phyloP scores from a whole-genome alignment of 2,888 invertebrate genomes.

The Microchrysa polita region DNA sequence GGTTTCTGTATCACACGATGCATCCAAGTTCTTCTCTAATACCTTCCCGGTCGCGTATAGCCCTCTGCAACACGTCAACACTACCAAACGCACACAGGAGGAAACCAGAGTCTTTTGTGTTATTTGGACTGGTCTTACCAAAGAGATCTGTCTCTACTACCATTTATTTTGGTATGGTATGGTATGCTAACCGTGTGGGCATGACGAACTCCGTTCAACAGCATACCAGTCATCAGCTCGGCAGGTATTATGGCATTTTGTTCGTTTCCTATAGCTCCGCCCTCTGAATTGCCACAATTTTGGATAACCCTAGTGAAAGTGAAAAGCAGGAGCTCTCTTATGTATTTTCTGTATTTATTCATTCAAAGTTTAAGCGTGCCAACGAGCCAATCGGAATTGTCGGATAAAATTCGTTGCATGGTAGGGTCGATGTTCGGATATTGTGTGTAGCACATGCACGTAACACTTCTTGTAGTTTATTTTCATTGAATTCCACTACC shows the following conservation, averaged over 20 bases:
- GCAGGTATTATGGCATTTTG: background rate
- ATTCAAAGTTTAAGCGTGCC: background rate
- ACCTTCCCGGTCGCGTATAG: slow-evolving; percentile 16
- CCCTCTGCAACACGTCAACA: slow-evolving; percentile 25
- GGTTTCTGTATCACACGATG: slow-evolving; percentile 34
- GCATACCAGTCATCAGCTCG: slow-evolving; percentile 4
- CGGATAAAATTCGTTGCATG: slow-evolving; percentile 33
- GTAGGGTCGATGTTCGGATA: background rate
- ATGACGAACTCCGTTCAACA: background rate
- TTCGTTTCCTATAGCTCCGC: background rate
- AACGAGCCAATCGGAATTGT: slow-evolving; percentile 21
- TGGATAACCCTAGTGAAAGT: slow-evolving; percentile 43
- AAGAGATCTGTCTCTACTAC: background rate
- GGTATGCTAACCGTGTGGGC: too few relatives aligned
- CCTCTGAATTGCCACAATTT: background rate
- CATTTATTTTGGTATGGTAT: background rate
- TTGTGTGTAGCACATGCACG: slow-evolving; percentile 13
- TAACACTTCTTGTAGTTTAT: background rate
- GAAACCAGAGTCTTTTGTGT: slow-evolving; percentile 4
- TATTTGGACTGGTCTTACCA: too few relatives aligned
- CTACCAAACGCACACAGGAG: slow-evolving; percentile 12
- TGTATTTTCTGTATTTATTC: slow-evolving; percentile 11
- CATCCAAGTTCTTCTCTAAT: slow-evolving; percentile 40
- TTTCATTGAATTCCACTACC: background rate
- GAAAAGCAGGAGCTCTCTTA: slow-evolving; percentile 4